phyloP scores from a whole-genome alignment of 2,113 vertebrate species.

The Tachysurus fulvidraco region DNA sequence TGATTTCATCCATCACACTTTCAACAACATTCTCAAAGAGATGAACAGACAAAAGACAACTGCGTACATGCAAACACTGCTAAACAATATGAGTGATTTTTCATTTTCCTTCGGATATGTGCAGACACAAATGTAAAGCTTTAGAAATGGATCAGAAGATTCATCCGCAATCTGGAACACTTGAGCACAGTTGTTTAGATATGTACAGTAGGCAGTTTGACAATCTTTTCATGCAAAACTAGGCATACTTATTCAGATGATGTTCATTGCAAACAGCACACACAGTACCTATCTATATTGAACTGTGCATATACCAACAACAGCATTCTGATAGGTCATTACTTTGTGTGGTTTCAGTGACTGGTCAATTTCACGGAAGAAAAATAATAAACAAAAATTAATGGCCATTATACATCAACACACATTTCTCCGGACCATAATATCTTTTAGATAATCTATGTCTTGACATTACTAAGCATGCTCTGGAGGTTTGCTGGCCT shows the following conservation, averaged over 20 bases:
- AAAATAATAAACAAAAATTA: not conserved
- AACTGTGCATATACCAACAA: not conserved
- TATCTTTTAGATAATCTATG: not conserved
- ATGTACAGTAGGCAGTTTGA: not conserved
- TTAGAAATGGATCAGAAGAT: not conserved
- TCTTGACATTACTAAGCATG: constrained; percentile 47
- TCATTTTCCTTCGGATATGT: not conserved
- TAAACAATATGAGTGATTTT: not conserved
- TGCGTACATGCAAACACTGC: not conserved
- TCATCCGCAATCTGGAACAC: constrained; percentile 5
- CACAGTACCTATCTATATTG: not conserved
- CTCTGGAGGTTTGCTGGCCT: constrained; percentile 85
- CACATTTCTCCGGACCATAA: not conserved
- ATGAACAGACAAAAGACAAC: constrained; percentile 30
- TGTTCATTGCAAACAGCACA: constrained; percentile 18
- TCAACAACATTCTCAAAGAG: constrained; percentile 26
- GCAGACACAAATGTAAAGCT: not conserved
- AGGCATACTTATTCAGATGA: constrained; percentile 10
- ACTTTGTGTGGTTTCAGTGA: not conserved
- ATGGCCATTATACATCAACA: constrained; percentile 1
- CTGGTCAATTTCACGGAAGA: constrained; percentile 9
- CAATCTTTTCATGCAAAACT: constrained; percentile 26
- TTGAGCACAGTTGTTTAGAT: constrained; percentile 4
- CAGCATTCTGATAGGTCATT: not conserved
- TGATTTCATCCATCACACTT: constrained; percentile 11